Evolutionary conservation across 1,140 invertebrate genomes (phyloP).

Genomic region (Camponotus pennsylvanicus): DNA sequence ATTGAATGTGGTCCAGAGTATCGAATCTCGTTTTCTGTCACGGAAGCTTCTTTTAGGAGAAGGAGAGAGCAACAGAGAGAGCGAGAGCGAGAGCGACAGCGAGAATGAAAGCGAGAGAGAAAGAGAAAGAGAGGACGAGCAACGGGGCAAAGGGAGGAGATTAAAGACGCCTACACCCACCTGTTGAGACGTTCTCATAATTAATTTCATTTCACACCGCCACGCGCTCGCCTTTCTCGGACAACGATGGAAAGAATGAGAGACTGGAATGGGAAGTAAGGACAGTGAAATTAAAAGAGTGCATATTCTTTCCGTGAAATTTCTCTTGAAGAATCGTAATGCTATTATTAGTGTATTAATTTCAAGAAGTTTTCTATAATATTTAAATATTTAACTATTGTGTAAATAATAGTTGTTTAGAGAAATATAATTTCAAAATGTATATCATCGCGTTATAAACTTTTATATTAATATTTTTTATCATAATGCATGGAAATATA

Average conservation of each 20-base stretch:
- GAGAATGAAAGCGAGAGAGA: slow-evolving; percentile 57
- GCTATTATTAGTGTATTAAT: neutral
- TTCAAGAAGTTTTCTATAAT: slow-evolving; percentile 23
- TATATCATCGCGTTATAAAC: neutral
- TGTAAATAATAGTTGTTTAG: neutral
- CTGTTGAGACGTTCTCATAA: slow-evolving; percentile 85
- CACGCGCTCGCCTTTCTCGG: slow-evolving; percentile 76
- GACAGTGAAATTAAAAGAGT: slow-evolving; percentile 45
- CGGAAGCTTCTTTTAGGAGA: slow-evolving; percentile 34
- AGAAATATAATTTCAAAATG: neutral
- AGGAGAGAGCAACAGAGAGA: slow-evolving; percentile 3
- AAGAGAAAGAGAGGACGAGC: slow-evolving; percentile 27
- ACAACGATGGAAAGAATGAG: slow-evolving; percentile 62
- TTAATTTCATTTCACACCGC: slow-evolving; percentile 86
- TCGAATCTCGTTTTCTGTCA: slow-evolving; percentile 25
- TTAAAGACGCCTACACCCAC: slow-evolving; percentile 85
- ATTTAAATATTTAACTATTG: neutral
- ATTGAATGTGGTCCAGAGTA: slow-evolving; percentile 39
- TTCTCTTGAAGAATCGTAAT: neutral
- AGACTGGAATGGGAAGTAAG: neutral
- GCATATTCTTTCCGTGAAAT: slow-evolving; percentile 23
- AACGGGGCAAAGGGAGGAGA: slow-evolving; percentile 71
- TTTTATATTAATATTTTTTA: neutral
- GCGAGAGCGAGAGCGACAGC: slow-evolving; percentile 13
- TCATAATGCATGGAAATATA: neutral